Evolutionary conservation across 2,888 invertebrate species (phyloP).

Genomic region (Sepiola atlantica): DNA sequence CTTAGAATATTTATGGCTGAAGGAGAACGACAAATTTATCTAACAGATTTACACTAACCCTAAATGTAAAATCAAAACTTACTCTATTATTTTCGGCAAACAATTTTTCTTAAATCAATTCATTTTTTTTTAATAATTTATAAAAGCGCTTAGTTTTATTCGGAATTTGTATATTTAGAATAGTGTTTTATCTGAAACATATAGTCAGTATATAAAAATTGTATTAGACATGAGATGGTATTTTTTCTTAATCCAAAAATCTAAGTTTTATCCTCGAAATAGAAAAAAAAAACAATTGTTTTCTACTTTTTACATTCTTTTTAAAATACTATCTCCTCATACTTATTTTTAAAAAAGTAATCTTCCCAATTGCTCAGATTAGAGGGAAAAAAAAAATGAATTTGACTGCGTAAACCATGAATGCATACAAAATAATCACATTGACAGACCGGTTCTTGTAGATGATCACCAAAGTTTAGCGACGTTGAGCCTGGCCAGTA

Average conservation of each 20-base stretch:
- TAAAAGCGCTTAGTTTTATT: not conserved
- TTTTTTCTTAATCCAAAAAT: not conserved
- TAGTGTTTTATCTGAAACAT: not conserved
- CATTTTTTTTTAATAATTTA: not conserved
- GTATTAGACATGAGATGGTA: not conserved
- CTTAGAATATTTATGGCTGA: conserved; percentile 89
- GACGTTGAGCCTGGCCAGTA: too few species aligned
- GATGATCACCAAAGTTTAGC: too few species aligned
- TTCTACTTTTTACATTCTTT: not conserved
- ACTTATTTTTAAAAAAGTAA: too few species aligned
- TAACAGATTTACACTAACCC: conserved; percentile 78
- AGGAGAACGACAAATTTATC: conserved; percentile 90
- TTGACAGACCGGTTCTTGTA: too few species aligned
- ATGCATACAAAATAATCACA: too few species aligned
- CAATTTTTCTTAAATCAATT: not conserved
- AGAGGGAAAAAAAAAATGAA: not conserved
- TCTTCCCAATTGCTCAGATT: too few species aligned
- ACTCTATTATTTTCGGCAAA: not conserved
- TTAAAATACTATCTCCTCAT: not conserved
- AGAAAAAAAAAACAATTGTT: not conserved
- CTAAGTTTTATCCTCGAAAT: not conserved
- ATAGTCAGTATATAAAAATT: not conserved
- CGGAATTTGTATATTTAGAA: not conserved
- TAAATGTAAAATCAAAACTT: not conserved
- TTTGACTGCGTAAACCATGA: not conserved